Conservation (phyloP, 2,888 invertebrate species). For the Slavum lentiscoides region DNA sequence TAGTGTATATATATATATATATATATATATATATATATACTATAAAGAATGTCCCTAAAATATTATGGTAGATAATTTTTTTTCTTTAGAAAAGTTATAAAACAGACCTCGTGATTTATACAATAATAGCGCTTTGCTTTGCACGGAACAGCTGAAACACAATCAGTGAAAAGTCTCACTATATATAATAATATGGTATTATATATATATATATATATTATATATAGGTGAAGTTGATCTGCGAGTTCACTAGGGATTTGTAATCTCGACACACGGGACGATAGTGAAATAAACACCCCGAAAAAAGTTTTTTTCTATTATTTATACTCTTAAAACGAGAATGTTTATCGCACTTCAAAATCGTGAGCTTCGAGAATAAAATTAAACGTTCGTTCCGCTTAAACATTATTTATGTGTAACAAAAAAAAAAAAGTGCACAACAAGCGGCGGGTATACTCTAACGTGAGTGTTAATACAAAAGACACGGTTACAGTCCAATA, state of each 20-base stretch:
- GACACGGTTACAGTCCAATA: neutral
- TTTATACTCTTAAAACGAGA: slow-evolving; percentile 31
- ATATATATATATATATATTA: neutral
- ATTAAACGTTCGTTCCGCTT: neutral
- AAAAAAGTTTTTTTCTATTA: slow-evolving; percentile 22
- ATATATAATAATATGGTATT: neutral
- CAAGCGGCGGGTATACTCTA: neutral
- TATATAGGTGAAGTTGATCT: neutral
- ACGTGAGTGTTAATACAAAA: neutral
- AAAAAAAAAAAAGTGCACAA: neutral
- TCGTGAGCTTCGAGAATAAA: slow-evolving; percentile 6
- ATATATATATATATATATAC: too few species aligned
- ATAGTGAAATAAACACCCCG: neutral
- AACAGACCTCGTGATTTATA: too few species aligned
- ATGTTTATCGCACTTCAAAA: slow-evolving; percentile 7
- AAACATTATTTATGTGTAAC: neutral
- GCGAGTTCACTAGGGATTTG: neutral
- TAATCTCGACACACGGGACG: neutral
- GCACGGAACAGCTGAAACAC: neutral
- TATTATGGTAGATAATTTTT: too few species aligned
- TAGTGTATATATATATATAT: too few species aligned
- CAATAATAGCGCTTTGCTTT: too few species aligned
- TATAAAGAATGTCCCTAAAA: too few species aligned
- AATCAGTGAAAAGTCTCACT: neutral
- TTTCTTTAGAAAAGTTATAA: too few species aligned